phyloP scores from a whole-genome alignment of 2,113 vertebrate genomes.

The Zosterops borbonicus region DNA sequence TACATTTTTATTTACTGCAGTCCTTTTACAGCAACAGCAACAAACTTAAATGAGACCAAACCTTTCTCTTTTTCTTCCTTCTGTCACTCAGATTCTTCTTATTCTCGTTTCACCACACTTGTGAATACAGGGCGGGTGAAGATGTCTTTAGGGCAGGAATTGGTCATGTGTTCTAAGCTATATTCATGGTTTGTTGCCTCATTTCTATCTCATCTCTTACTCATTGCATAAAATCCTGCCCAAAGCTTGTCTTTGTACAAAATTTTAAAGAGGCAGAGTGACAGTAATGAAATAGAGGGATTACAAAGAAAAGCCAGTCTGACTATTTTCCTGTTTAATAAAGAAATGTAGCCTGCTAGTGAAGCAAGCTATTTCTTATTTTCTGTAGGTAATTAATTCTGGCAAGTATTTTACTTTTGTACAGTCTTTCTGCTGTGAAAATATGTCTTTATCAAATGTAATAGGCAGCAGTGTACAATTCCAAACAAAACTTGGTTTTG shows the following conservation, averaged over 20 bases:
- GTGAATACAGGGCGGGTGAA: neutral
- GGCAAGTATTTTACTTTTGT: neutral
- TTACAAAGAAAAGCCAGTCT: neutral
- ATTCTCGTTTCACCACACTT: neutral
- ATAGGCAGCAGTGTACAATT: neutral
- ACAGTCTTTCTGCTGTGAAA: neutral
- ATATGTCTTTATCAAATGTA: slow-evolving; percentile 10
- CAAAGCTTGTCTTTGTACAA: neutral
- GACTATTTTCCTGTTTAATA: neutral
- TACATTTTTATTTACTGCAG: neutral
- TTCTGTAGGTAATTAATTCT: slow-evolving; percentile 21
- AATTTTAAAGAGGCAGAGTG: neutral
- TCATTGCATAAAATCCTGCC: neutral
- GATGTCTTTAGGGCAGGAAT: neutral
- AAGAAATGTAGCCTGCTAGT: neutral
- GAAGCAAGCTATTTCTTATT: neutral
- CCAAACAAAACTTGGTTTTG: neutral
- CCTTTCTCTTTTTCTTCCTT: neutral
- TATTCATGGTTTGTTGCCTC: neutral
- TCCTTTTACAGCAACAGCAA: neutral
- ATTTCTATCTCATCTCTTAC: neutral
- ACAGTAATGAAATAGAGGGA: neutral
- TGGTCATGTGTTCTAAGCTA: neutral
- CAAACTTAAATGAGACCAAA: neutral
- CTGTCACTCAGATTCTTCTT: neutral